Percentiles rank a stretch among this genome's conserved stretches.
Conservation (phyloP, 2,113 vertebrate genomes). For the Notarius lentiginosus region DNA sequence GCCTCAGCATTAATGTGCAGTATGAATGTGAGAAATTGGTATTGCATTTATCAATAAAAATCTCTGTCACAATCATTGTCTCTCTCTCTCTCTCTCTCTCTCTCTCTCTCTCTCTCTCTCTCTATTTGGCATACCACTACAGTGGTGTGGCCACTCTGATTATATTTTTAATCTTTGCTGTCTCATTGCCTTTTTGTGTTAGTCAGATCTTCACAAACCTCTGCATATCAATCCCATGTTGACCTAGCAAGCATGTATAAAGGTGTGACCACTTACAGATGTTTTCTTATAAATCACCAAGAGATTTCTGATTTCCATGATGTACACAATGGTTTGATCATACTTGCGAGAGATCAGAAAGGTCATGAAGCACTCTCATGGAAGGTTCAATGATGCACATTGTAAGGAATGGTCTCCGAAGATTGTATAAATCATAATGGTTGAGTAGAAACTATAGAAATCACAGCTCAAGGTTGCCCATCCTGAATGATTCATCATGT, state of each 20-base stretch:
- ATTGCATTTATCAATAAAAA: neutral
- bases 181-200: neutral
- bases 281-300: neutral
- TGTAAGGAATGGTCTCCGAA: neutral
- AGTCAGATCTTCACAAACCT: neutral
- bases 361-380: neutral
- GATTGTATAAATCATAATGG: neutral
- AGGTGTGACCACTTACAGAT: neutral
- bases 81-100: no score
- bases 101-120: no score
- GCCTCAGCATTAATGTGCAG: neutral
- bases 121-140: no score
- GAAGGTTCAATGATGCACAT: neutral
- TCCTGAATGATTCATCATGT: neutral
- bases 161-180: neutral
- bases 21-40: constrained; percentile 23
- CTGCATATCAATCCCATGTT: neutral
- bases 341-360: neutral
- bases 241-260: neutral
- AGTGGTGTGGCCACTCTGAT: neutral
- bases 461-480: neutral
- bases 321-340: neutral
- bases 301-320: neutral
- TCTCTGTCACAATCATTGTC: neutral
- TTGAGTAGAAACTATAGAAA: neutral